Conservation (phyloP, 2,888 invertebrate species). For the Ypsolopha sequella region DNA sequence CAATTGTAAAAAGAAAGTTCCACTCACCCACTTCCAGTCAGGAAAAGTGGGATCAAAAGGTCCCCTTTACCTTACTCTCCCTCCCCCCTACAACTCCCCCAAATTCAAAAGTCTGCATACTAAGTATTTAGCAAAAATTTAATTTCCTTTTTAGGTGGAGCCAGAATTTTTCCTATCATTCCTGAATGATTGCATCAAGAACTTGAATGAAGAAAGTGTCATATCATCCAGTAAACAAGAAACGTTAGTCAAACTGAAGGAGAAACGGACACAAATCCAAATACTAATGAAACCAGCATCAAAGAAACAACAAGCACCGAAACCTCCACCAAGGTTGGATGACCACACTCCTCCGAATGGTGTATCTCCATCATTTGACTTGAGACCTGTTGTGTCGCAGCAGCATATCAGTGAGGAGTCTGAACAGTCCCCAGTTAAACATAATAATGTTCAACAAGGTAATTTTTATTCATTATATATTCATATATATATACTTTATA, state of each 20-base stretch:
- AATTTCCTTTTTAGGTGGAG: slow-evolving; percentile 64
- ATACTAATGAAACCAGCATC: slow-evolving; percentile 32
- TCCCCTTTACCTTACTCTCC: no score
- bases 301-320: slow-evolving; percentile 53
- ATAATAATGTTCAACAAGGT: slow-evolving; percentile 33
- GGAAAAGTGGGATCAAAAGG: no score
- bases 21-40: no score
- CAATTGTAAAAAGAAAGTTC: no score
- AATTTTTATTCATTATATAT: no score
- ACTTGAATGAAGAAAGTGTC: slow-evolving; percentile 50
- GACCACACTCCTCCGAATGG: slow-evolving; percentile 58
- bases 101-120: no score
- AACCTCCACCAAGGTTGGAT: slow-evolving; percentile 53
- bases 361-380: slow-evolving; percentile 58
- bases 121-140: no score
- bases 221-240: slow-evolving; percentile 72
- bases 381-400: slow-evolving; percentile 58
- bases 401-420: slow-evolving; percentile 53
- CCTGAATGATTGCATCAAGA: slow-evolving; percentile 77
- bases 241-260: slow-evolving; percentile 71
- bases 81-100: no score
- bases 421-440: slow-evolving; percentile 37
- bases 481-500: no score
- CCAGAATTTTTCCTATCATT: slow-evolving; percentile 80
- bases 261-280: slow-evolving; percentile 75